Base-by-base conservation (phyloP, 2,888 invertebrate genomes). In the Atrina japonica region DNA sequence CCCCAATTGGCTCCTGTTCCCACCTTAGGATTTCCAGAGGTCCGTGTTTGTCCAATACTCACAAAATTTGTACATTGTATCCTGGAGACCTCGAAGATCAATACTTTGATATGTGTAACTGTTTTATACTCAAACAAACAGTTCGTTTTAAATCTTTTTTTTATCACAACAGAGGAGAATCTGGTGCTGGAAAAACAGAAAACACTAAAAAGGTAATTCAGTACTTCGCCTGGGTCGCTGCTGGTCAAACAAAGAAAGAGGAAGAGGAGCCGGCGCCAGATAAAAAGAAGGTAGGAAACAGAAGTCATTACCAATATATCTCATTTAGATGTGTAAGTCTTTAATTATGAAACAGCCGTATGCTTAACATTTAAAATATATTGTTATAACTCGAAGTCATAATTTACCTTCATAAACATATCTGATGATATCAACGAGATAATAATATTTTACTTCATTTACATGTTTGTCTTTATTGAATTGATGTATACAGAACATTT, bases 141-240 rank as follows among this genome's bases (percentile, higher is more conserved):
- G 43, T 43, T 43, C 2, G 9, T n/a, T n/a, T n/a, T n/a, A n/a
- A n/a, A n/a, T n/a, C n/a, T n/a, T n/a, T n/a, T n/a, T n/a, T n/a
- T n/a, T n/a, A n/a, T n/a, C n/a, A n/a, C n/a, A n/a, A n/a, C 74
- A 86, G 83, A 35, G 83, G 83, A 23, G 84, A 86, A 59, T 97
- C 96, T 93, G 98, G 98, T 94, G 98, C 98, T 92, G 98, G 98
- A 93, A 99, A 98, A 94, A 98, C 98, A 94, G 98, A 98, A 93
- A 98, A 98, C 95, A 98, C 98, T 94, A 98, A 98, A 94, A 98
- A 98, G 93, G 98, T 98, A 94, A 98, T 98, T 93, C 97, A 97
- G 92, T 98, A 98, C 94, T 98, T 98, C 93, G 92, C 92, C 53
- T 83, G 86, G 60, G 91, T 91, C 70, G 98, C 98, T 92, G 97